Evolutionary conservation across 2,888 invertebrate genomes (phyloP).

Genomic region (Alloscopus bannaensis): DNA sequence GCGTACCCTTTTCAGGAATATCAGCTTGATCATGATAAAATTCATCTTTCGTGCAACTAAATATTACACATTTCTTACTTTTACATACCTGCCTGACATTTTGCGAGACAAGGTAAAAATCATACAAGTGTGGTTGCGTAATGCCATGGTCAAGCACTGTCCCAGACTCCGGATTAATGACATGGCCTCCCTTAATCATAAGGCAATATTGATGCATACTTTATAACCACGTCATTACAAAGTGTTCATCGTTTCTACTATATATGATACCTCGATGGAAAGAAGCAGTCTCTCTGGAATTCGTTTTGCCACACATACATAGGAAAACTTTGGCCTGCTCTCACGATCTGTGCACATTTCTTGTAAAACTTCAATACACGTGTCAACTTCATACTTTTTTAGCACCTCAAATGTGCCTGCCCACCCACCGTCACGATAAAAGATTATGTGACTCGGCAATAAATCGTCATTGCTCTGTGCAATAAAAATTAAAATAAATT

Average conservation of each 20-base stretch:
- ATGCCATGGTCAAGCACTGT: slow-evolving; percentile 89
- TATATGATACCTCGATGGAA: slow-evolving; percentile 66
- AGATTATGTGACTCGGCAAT: slow-evolving; percentile 87
- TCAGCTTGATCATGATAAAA: no score
- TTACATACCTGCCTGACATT: slow-evolving; percentile 80
- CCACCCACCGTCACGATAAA: slow-evolving; percentile 95
- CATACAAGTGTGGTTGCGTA: slow-evolving; percentile 86
- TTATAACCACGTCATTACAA: no score
- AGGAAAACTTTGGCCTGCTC: slow-evolving; percentile 81
- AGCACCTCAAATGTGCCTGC: slow-evolving; percentile 88
- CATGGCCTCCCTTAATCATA: slow-evolving; percentile 6
- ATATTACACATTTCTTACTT: not conserved
- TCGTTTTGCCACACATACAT: slow-evolving; percentile 93
- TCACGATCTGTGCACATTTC: slow-evolving; percentile 76
- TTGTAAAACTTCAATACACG: slow-evolving; percentile 79
- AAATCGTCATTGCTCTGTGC: slow-evolving; percentile 74
- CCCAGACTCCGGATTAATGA: slow-evolving; percentile 88
- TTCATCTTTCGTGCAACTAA: no score
- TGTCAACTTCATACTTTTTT: slow-evolving; percentile 87
- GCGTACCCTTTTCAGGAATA: slow-evolving; percentile 87
- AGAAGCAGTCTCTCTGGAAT: slow-evolving; percentile 89
- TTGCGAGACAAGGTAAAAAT: slow-evolving; percentile 93
- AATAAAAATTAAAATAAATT: slow-evolving; percentile 1
- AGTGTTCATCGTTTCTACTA: no score
- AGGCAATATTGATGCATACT: not conserved